These are phyloP conservation scores for Hipparchia sbordonii DNA, from an alignment of 2,888 invertebrate genomes.

Conservation along the genomic window DNA sequence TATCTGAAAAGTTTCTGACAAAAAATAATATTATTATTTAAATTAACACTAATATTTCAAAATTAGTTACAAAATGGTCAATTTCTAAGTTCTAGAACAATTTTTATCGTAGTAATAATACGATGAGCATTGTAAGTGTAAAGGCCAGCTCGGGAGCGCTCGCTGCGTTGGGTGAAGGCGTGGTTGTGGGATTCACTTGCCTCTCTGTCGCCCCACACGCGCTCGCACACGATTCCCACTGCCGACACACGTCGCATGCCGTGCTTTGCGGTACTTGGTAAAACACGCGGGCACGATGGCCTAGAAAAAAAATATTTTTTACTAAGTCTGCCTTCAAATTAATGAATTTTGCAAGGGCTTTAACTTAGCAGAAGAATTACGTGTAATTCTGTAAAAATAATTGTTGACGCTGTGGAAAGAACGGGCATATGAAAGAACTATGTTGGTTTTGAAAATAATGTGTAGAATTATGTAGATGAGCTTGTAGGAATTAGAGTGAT, in stretches of 20 bases:
- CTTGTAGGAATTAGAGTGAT: neutral
- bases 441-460: neutral
- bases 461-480: neutral
- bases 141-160: conserved; percentile 12
- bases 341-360: neutral
- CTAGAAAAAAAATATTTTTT: conserved; percentile 62
- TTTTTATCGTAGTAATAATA: conserved; percentile 10
- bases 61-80: neutral
- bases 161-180: conserved; percentile 23
- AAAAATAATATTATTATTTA: neutral
- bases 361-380: neutral
- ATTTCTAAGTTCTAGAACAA: neutral
- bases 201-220: conserved; percentile 65
- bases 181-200: conserved; percentile 44
- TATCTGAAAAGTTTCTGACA: neutral
- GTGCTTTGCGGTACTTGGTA: conserved; percentile 88
- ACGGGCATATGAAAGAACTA: neutral
- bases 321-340: neutral
- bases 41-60: neutral
- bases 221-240: conserved; percentile 68
- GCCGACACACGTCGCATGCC: conserved; percentile 92
- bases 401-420: neutral
- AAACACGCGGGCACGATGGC: conserved; percentile 91
- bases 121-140: neutral
- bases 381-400: neutral